Evolutionary conservation across 2,113 vertebrate species (phyloP).

Genomic region (Candoia aspera): DNA sequence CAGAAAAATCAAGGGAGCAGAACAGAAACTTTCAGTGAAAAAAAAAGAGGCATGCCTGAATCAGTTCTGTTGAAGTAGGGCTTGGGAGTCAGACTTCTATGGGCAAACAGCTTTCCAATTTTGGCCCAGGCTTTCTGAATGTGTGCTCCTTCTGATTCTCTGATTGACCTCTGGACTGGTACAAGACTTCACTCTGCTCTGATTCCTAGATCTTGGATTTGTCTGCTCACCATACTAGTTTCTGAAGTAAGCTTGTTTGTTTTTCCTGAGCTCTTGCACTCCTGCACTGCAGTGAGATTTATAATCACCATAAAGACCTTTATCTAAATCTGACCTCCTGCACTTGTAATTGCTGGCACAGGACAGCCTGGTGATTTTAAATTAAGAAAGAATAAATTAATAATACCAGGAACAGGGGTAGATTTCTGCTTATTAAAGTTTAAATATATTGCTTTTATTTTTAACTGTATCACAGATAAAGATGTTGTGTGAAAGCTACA

Average conservation of each 20-base stretch:
- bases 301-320: neutral
- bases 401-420: slow-evolving; percentile 28
- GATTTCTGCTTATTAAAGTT: slow-evolving; percentile 14
- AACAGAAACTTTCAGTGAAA: neutral
- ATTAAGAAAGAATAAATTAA: slow-evolving; percentile 13
- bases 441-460: neutral
- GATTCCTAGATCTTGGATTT: neutral
- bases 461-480: neutral
- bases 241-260: neutral
- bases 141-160: neutral
- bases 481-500: neutral
- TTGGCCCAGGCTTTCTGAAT: neutral
- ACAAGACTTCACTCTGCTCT: neutral
- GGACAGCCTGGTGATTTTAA: slow-evolving; percentile 6
- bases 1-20: neutral
- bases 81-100: neutral
- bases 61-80: neutral
- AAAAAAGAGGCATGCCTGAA: neutral
- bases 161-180: neutral
- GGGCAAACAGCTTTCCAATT: neutral
- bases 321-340: slow-evolving; percentile 8
- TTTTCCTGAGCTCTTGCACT: neutral
- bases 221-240: neutral
- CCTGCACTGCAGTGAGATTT: neutral
- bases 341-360: neutral